These are phyloP conservation scores for Zaprionus taronus DNA, from an alignment of 1,140 invertebrate species.

Conservation along the genomic window DNA sequence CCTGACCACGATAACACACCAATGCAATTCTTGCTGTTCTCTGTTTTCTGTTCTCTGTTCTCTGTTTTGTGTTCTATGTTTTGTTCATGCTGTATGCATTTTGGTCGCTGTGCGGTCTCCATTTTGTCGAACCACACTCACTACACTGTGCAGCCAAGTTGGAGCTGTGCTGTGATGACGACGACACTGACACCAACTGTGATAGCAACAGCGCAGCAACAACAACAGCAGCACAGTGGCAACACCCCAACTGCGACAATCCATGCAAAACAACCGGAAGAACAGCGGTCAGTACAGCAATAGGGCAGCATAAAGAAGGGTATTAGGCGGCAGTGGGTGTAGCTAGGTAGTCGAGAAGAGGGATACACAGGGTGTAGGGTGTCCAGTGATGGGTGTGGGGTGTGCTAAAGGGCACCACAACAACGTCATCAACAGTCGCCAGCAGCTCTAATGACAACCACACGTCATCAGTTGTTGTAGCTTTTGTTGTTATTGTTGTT, in stretches of 20 bases:
- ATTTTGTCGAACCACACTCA: conserved; percentile 48
- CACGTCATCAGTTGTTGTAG: conserved; percentile 69
- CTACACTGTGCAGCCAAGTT: conserved; percentile 2
- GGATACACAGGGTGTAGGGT: not conserved
- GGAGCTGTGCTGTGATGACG: conserved; percentile 14
- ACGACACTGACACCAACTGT: conserved; percentile 29
- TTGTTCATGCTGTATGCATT: conserved; percentile 73
- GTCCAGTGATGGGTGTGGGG: not conserved
- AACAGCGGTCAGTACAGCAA: conserved; percentile 37
- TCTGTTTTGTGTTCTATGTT: conserved; percentile 37
- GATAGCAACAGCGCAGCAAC: conserved; percentile 35
- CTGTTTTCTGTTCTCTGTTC: conserved; percentile 18
- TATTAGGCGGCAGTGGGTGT: conserved; percentile 25
- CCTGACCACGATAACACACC: conserved; percentile 12
- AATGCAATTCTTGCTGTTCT: conserved; percentile 26
- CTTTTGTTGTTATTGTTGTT: conserved; percentile 40
- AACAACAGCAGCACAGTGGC: conserved; percentile 15
- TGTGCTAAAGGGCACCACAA: conserved; percentile 39
- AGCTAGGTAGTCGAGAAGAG: not conserved
- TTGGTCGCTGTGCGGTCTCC: conserved; percentile 68
- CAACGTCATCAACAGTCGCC: conserved; percentile 62
- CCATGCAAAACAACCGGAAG: conserved; percentile 68
- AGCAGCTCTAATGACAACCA: conserved; percentile 77
- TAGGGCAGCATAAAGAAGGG: conserved; percentile 26
- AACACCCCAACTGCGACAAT: conserved; percentile 43